Evolutionary conservation across 2,113 vertebrate genomes (phyloP).

Genomic region (Seriola rivoliana): DNA sequence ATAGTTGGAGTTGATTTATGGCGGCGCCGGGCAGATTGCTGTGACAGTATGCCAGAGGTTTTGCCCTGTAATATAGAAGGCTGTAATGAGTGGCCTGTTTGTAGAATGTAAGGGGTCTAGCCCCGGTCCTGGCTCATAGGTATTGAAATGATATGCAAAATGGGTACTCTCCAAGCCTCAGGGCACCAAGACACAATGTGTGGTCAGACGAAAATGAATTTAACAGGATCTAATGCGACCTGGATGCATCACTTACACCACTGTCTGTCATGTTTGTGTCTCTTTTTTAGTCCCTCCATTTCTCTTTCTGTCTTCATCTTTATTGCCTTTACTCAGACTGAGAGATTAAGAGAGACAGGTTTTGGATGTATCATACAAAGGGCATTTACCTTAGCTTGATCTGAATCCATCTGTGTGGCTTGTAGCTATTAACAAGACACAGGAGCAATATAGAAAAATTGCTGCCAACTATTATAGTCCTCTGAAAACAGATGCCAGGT

Average conservation of each 20-base stretch:
- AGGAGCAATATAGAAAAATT: constrained; percentile 34
- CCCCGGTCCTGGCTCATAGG: constrained; percentile 56
- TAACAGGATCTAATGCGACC: constrained; percentile 77
- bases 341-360: constrained; percentile 10
- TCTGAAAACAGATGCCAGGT: constrained; percentile 33
- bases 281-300: constrained; percentile 19
- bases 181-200: constrained; percentile 66
- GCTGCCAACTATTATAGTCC: constrained; percentile 6
- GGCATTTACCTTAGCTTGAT: neutral
- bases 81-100: constrained; percentile 72
- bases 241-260: constrained; percentile 42
- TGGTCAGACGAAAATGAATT: constrained; percentile 79
- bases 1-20: constrained; percentile 72
- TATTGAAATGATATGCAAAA: constrained; percentile 67
- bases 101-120: constrained; percentile 31
- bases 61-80: constrained; percentile 61
- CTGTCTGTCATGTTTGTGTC: constrained; percentile 42
- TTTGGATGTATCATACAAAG: constrained; percentile 9
- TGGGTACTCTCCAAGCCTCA: constrained; percentile 42
- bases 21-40: constrained; percentile 64
- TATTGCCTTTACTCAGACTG: neutral
- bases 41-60: constrained; percentile 73
- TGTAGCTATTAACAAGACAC: constrained; percentile 31
- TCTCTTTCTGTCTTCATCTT: constrained; percentile 15
- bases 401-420: constrained; percentile 19